phyloP scores from a whole-genome alignment of 2,888 invertebrate species.

The Andrena hattorfiana region DNA sequence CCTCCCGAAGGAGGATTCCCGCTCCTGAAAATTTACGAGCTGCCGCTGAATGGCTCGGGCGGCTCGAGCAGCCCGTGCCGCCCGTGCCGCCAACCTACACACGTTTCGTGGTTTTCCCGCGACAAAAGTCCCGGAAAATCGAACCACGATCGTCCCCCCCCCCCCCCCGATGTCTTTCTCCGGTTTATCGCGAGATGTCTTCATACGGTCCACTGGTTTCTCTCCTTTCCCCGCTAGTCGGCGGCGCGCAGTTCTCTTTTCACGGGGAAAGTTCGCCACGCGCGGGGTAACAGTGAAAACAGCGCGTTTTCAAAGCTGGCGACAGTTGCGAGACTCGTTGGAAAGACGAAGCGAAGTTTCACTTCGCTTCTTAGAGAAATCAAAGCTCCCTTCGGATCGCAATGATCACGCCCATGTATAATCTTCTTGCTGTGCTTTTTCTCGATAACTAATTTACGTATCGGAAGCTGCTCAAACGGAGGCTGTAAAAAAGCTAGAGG shows the following conservation, averaged over 20 bases:
- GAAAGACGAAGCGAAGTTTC: no score
- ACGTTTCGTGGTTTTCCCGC: constrained; percentile 73
- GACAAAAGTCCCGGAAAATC: constrained; percentile 65
- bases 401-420: no score
- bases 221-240: neutral
- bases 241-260: neutral
- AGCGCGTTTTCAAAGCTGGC: no score
- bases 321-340: no score
- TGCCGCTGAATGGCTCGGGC: constrained; percentile 67
- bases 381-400: no score
- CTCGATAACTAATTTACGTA: constrained; percentile 49
- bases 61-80: constrained; percentile 37
- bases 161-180: constrained; percentile 36
- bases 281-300: neutral
- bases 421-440: neutral
- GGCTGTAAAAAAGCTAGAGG: constrained; percentile 39
- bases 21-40: constrained; percentile 81
- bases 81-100: constrained; percentile 52
- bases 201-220: constrained; percentile 7
- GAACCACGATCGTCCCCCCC: constrained; percentile 53
- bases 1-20: constrained; percentile 79
- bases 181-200: constrained; percentile 34
- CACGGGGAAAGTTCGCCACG: neutral
- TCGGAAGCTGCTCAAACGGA: constrained; percentile 51
- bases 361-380: no score